A percentile compares a stretch with the other conserved stretches of the same genome.
Evolutionary conservation across 2,797 vertebrate species (phyloP).

Genomic region (Acrossocheilus wenchowensis): DNA sequence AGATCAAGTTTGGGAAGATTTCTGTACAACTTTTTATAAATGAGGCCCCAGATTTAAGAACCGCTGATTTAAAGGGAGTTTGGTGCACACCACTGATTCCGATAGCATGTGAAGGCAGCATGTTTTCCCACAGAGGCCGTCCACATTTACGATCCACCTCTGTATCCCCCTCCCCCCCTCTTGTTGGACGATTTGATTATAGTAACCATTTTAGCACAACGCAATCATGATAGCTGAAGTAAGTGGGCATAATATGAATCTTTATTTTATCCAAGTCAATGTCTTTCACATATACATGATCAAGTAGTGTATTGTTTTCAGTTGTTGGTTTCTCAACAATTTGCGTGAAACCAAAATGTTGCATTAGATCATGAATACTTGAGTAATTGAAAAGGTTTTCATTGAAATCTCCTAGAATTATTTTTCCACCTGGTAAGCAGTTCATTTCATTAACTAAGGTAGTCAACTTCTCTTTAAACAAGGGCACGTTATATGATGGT

Average conservation of each 20-base stretch:
- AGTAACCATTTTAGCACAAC: not conserved
- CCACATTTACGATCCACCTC: not conserved
- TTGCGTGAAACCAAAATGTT: no score
- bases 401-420: no score
- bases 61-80: no score
- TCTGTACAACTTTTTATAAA: no score
- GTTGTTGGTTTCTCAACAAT: no score
- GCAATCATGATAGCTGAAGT: constrained; percentile 29
- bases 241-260: not conserved
- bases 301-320: no score
- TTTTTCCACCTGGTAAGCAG: no score
- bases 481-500: not conserved
- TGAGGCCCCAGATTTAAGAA: no score
- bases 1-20: no score
- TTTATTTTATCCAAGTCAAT: not conserved
- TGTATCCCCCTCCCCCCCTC: not conserved
- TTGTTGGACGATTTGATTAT: not conserved
- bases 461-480: not conserved
- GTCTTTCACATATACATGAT: constrained; percentile 25
- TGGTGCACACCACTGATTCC: not conserved
- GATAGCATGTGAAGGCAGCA: not conserved
- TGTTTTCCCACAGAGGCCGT: not conserved
- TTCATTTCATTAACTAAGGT: no score
- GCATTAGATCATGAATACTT: no score
- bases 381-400: no score